Conservation (phyloP, 2,888 invertebrate genomes). For the Caenorhabditis sp. region DNA sequence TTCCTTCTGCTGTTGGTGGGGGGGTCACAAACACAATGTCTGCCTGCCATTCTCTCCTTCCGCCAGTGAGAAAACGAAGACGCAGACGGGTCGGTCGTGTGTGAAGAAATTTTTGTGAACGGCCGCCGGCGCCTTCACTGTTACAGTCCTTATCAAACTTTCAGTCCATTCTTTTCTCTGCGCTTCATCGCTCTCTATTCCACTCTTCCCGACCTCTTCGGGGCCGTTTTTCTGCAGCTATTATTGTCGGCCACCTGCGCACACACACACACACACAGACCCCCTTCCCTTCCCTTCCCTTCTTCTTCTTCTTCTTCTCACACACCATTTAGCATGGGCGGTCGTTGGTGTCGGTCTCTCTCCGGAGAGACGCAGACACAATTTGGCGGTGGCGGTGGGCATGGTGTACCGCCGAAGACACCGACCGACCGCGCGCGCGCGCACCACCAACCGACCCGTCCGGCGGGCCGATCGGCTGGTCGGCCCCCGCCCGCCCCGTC, state of each 20-base stretch:
- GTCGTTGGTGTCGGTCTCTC: constrained; percentile 6
- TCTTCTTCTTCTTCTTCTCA: constrained; percentile 20
- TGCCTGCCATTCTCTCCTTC: too few species aligned
- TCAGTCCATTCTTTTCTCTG: constrained; percentile 2
- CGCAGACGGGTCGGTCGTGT: too few species aligned
- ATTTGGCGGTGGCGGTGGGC: neutral
- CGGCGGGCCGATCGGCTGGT: too few species aligned
- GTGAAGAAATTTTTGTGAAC: neutral
- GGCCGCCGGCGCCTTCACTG: too few species aligned
- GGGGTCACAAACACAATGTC: too few species aligned
- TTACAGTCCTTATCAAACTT: constrained; percentile 6
- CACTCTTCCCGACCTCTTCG: constrained; percentile 23
- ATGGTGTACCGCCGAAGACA: constrained; percentile 23
- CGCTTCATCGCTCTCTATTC: constrained; percentile 7
- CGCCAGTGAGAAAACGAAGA: neutral
- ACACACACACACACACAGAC: constrained; percentile 33
- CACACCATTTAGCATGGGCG: constrained; percentile 57
- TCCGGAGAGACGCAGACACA: constrained; percentile 24
- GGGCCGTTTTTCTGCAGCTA: constrained; percentile 28
- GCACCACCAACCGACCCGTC: too few species aligned
- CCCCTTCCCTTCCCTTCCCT: neutral
- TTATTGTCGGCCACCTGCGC: constrained; percentile 55
- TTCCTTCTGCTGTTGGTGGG: too few species aligned
- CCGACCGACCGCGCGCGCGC: constrained; percentile 16
- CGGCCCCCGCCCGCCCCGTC: constrained; percentile 30